A percentile compares a stretch with the other conserved stretches of the same genome.
These are phyloP conservation scores for Lonchura striata DNA, from an alignment of 2,113 vertebrate genomes.

Conservation along the genomic window DNA sequence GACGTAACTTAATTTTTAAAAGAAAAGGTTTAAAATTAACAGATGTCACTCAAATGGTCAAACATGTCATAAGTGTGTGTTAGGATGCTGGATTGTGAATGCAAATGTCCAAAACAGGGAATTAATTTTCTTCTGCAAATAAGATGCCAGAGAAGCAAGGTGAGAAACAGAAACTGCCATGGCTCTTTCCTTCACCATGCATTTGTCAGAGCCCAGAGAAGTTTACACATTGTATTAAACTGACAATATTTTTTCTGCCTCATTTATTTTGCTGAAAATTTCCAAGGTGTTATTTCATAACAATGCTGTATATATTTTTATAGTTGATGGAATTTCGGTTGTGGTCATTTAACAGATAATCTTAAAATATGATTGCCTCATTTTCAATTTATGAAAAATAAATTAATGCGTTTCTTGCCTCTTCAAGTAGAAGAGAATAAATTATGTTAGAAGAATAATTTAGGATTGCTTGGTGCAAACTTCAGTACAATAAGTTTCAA, in stretches of 20 bases:
- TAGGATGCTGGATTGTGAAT: neutral
- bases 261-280: neutral
- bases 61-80: neutral
- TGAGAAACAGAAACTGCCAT: neutral
- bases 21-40: neutral
- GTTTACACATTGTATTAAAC: neutral
- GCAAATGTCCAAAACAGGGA: neutral
- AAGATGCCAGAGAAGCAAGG: neutral
- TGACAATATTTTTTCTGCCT: fast-evolving
- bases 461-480: neutral
- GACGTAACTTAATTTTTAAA: neutral
- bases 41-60: neutral
- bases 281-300: neutral
- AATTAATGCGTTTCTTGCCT: neutral
- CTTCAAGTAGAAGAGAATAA: neutral
- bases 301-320: neutral
- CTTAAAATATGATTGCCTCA: neutral
- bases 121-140: neutral
- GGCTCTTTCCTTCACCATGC: neutral
- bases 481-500: neutral
- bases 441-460: neutral
- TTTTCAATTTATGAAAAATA: neutral
- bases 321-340: neutral
- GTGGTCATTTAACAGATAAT: neutral
- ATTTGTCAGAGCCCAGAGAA: neutral